Conservation (phyloP, 2,888 invertebrate species). For the Drosophila falleni region DNA sequence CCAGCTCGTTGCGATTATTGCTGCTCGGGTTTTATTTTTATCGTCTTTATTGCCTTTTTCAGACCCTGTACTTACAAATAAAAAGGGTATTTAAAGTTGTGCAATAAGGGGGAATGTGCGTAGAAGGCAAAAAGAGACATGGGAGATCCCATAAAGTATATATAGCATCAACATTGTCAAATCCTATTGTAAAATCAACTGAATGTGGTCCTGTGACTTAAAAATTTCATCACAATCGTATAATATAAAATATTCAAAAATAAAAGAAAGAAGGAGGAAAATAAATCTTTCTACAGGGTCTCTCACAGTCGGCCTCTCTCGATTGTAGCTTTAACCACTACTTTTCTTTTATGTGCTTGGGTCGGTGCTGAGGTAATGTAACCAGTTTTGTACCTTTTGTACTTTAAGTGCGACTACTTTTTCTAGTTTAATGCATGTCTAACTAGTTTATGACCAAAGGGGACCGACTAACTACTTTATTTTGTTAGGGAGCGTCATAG, state of each 20-base stretch:
- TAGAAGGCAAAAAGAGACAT: background rate
- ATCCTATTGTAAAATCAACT: background rate
- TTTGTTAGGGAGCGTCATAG: slow-evolving; percentile 18
- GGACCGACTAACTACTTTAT: slow-evolving; percentile 42
- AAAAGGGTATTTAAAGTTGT: background rate
- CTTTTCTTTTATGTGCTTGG: slow-evolving; percentile 38
- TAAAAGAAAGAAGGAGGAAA: no score
- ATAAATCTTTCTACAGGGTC: no score
- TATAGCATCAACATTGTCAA: background rate
- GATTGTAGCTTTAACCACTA: background rate
- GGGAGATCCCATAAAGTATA: background rate
- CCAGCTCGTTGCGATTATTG: slow-evolving; percentile 47
- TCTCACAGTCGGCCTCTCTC: background rate
- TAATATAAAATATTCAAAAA: no score
- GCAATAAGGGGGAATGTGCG: background rate
- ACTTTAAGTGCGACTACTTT: slow-evolving; percentile 57
- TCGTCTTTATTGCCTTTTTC: slow-evolving; percentile 49
- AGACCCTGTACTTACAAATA: background rate
- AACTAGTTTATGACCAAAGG: slow-evolving; percentile 67
- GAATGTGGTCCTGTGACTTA: background rate
- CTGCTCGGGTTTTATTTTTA: slow-evolving; percentile 38
- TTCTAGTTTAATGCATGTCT: slow-evolving; percentile 71
- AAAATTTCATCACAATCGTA: background rate
- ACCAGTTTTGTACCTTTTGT: slow-evolving; percentile 76
- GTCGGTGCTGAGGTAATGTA: slow-evolving; percentile 56